Percentiles rank a stretch among this genome's conserved stretches.
Evolutionary conservation across 2,113 vertebrate species (phyloP).

Genomic region (Heliornis fulica): DNA sequence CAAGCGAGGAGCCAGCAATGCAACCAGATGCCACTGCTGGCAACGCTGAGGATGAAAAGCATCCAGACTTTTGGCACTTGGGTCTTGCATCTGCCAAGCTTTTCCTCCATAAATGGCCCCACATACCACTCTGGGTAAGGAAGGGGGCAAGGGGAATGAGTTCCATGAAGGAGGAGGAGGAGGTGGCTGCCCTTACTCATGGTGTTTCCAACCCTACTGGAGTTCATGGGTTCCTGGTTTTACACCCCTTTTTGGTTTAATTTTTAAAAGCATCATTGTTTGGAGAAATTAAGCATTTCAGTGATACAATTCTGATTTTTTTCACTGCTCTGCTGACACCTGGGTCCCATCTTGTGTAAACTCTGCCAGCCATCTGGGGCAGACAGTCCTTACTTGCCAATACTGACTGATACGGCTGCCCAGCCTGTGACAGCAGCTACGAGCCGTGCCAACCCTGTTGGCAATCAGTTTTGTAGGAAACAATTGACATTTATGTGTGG

Average conservation of each 20-base stretch:
- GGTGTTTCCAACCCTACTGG: not conserved
- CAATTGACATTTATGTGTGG: not conserved
- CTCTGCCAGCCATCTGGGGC: conserved; percentile 44
- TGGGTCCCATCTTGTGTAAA: conserved; percentile 15
- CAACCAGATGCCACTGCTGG: conserved; percentile 64
- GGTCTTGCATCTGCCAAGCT: conserved; percentile 52
- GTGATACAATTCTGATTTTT: not conserved
- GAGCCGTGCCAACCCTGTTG: conserved; percentile 1
- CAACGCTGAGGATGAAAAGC: not conserved
- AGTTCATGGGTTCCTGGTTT: not conserved
- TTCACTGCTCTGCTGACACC: not conserved
- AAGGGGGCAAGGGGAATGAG: not conserved
- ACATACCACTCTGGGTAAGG: not conserved
- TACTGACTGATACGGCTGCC: not conserved
- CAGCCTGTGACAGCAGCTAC: not conserved
- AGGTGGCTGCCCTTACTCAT: not conserved
- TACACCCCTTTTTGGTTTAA: not conserved
- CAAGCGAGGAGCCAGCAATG: not conserved
- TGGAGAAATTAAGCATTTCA: not conserved
- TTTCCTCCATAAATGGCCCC: not conserved
- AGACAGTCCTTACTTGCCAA: conserved; percentile 20
- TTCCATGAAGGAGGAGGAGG: not conserved
- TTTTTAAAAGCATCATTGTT: not conserved
- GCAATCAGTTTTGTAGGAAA: not conserved
- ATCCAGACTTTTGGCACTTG: conserved; percentile 50